Percentiles rank a stretch among this genome's conserved stretches.
Conservation (phyloP, 2,888 invertebrate genomes). For the Synanthedon vespiformis region DNA sequence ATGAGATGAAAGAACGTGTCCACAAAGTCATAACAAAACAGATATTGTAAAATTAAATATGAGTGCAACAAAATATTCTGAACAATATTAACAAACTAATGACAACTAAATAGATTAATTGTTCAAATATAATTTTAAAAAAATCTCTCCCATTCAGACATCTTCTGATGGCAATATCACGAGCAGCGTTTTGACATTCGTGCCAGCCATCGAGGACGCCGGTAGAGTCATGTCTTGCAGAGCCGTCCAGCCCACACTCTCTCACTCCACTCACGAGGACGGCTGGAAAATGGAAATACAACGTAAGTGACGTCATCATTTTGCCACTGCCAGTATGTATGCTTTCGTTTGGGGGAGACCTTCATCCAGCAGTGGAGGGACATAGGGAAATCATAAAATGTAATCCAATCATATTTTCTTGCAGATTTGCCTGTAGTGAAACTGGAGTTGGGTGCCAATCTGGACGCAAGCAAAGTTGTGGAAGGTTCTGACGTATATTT, state of each 20-base stretch:
- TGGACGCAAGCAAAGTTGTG: constrained; percentile 79
- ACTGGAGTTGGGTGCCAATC: constrained; percentile 78
- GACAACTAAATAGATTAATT: too few species aligned
- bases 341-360: too few species aligned
- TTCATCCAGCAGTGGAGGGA: too few species aligned
- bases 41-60: too few species aligned
- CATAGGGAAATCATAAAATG: too few species aligned
- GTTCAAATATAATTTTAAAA: too few species aligned
- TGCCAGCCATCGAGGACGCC: constrained; percentile 74
- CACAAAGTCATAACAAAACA: too few species aligned
- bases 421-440: constrained; percentile 80
- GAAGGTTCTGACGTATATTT: constrained; percentile 87
- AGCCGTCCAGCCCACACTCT: constrained; percentile 47
- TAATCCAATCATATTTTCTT: too few species aligned
- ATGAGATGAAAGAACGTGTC: too few species aligned
- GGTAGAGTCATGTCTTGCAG: constrained; percentile 63
- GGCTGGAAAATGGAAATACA: constrained; percentile 77
- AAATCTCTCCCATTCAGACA: constrained; percentile 23
- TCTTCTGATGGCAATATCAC: constrained; percentile 75
- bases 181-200: constrained; percentile 74
- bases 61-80: too few species aligned
- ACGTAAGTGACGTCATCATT: constrained; percentile 54
- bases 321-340: not conserved
- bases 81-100: too few species aligned
- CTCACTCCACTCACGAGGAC: constrained; percentile 72